These are phyloP conservation scores for Marisa cornuarietis DNA, from an alignment of 1,140 invertebrate species.

Conservation along the genomic window DNA sequence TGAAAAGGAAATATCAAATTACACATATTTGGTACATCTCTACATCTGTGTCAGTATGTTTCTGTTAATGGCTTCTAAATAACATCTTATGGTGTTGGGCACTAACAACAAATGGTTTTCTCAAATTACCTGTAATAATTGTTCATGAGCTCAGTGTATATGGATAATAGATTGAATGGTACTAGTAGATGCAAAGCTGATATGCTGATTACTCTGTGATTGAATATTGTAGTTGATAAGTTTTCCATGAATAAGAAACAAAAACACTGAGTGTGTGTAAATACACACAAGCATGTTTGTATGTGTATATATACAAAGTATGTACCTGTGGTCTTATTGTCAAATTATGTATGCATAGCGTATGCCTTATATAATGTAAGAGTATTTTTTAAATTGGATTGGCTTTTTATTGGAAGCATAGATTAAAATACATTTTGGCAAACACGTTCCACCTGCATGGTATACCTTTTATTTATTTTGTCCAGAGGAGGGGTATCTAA, in stretches of 20 bases:
- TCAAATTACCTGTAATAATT: neutral
- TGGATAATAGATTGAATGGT: neutral
- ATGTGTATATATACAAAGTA: neutral
- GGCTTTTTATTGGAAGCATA: too few relatives aligned
- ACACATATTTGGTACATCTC: too few relatives aligned
- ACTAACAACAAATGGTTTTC: too few relatives aligned
- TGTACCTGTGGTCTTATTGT: neutral
- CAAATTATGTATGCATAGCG: neutral
- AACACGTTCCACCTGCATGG: too few relatives aligned
- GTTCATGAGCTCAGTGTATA: neutral
- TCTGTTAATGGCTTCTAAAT: too few relatives aligned
- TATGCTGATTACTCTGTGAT: neutral
- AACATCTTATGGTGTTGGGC: too few relatives aligned
- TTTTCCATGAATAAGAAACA: neutral
- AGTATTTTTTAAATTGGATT: too few relatives aligned
- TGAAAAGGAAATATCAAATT: too few relatives aligned
- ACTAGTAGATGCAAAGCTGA: neutral
- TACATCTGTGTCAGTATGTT: too few relatives aligned
- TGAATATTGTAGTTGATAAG: too few relatives aligned
- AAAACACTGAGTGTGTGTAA: neutral
- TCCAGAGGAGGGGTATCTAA: slow-evolving; percentile 56
- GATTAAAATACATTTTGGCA: too few relatives aligned
- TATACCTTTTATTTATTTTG: neutral
- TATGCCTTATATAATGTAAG: neutral
- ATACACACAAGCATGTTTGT: too few relatives aligned